These are phyloP conservation scores for Syritta pipiens DNA, from an alignment of 2,888 invertebrate species.

Conservation along the genomic window DNA sequence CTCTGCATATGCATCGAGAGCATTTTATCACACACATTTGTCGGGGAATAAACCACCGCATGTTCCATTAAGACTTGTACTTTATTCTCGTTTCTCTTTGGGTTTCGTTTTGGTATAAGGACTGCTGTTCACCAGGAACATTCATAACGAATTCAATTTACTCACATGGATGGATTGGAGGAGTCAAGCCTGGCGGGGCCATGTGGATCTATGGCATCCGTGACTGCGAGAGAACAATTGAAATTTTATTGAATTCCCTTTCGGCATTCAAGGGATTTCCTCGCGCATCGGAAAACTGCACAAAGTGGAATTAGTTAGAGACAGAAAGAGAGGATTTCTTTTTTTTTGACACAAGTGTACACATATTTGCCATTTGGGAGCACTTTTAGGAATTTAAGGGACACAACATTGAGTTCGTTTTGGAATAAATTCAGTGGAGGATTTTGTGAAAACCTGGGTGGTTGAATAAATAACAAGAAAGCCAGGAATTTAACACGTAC, in stretches of 20 bases:
- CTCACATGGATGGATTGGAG: no score
- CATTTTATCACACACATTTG: conserved; percentile 41
- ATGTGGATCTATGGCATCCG: neutral
- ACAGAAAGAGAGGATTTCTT: no score
- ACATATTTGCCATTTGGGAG: neutral
- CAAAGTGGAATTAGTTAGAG: no score
- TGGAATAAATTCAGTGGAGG: no score
- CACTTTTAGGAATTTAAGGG: neutral
- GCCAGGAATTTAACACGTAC: no score
- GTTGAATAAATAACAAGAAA: no score
- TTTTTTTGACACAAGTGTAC: neutral
- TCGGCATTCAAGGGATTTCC: conserved; percentile 15
- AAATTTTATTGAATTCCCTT: conserved; percentile 34
- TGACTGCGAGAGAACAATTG: conserved; percentile 17
- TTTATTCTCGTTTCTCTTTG: neutral
- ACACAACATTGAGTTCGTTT: neutral
- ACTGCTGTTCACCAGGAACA: neutral
- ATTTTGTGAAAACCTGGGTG: no score
- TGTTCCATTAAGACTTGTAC: neutral
- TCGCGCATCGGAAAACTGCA: neutral
- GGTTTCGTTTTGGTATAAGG: no score
- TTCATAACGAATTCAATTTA: conserved; percentile 35
- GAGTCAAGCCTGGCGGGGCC: no score
- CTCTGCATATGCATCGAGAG: conserved; percentile 12
- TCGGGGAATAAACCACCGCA: conserved; percentile 18